Conservation (phyloP, 1,140 invertebrate genomes). For the Euura lappo region DNA sequence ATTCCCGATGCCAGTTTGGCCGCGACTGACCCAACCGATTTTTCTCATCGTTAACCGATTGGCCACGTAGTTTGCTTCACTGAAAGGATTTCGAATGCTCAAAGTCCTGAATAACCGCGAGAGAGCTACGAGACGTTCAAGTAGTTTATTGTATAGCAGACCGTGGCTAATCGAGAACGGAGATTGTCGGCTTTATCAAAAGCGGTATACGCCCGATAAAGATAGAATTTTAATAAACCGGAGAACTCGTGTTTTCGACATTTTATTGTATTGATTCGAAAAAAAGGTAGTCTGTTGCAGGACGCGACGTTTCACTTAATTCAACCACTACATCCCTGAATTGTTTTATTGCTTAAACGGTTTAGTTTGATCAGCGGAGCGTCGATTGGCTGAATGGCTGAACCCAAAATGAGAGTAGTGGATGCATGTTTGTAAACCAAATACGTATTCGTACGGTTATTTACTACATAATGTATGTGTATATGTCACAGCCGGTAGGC, state of each 20-base stretch:
- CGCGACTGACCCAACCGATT: constrained; percentile 21
- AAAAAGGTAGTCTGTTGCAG: no score
- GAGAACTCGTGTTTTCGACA: not conserved
- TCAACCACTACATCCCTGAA: no score
- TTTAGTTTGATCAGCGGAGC: no score
- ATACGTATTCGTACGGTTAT: no score
- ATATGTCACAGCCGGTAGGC: constrained; percentile 8
- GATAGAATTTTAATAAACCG: constrained; percentile 5
- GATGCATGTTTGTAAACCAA: no score
- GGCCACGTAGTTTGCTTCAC: constrained; percentile 16
- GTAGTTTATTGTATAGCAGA: constrained; percentile 10
- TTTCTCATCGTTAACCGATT: constrained; percentile 49
- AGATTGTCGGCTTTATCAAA: constrained; percentile 13
- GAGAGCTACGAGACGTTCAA: not conserved
- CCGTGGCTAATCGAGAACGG: constrained; percentile 1
- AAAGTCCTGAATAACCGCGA: not conserved
- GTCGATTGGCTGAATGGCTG: no score
- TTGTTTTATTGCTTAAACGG: no score
- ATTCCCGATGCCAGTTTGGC: constrained; percentile 13
- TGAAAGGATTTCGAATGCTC: not conserved
- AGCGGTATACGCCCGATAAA: not conserved
- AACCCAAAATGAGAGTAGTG: no score
- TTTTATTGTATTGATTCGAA: not conserved
- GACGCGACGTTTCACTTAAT: no score
- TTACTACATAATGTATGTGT: no score